These are phyloP conservation scores for Notolepis coatsorum DNA, from an alignment of 2,797 vertebrate species.

Conservation along the genomic window DNA sequence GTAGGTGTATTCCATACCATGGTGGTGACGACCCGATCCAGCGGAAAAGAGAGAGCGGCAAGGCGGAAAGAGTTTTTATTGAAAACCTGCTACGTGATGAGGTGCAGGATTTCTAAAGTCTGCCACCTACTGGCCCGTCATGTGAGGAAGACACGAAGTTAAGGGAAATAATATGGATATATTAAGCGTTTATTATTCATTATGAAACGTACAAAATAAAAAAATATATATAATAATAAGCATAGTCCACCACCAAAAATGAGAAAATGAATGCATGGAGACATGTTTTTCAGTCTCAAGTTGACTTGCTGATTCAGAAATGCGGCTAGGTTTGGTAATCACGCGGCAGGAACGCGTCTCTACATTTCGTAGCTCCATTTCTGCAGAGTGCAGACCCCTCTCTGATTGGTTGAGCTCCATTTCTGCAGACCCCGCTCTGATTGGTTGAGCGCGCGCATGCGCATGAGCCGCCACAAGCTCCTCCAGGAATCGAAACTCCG, in stretches of 20 bases:
- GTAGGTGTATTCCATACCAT: slow-evolving; percentile 69
- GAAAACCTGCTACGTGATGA: slow-evolving; percentile 8
- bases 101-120: rapidly evolving
- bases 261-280: too few species aligned
- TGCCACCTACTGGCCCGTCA: slow-evolving; percentile 54
- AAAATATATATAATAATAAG: neutral
- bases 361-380: too few species aligned
- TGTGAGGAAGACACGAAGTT: neutral
- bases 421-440: too few species aligned
- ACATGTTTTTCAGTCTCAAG: too few species aligned
- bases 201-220: neutral
- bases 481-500: too few species aligned
- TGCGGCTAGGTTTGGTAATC: too few species aligned
- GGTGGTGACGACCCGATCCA: slow-evolving; percentile 68
- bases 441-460: too few species aligned
- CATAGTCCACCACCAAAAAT: neutral
- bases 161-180: neutral
- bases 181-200: neutral
- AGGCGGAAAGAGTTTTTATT: slow-evolving; percentile 63
- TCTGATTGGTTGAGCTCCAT: too few species aligned
- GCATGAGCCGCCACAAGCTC: too few species aligned
- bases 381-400: too few species aligned
- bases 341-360: too few species aligned
- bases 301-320: too few species aligned
- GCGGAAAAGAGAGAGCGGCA: slow-evolving; percentile 70